Evolutionary conservation across 2,113 vertebrate species (phyloP), one percentile per base, ranked within the genome.

Genomic region (Oxygymnocypris stewartii): DNA sequence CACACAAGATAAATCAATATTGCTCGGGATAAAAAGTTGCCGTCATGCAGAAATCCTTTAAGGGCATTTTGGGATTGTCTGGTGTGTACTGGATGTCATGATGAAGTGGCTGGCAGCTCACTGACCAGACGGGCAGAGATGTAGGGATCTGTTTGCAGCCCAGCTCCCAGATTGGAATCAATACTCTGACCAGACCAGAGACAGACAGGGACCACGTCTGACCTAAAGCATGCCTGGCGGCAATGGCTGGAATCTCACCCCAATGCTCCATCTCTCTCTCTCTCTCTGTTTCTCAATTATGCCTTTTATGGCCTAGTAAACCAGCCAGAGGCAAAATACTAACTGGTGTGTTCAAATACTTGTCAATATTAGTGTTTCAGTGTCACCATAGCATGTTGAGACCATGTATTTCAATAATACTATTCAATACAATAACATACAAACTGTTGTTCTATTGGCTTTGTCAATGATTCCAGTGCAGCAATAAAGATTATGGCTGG

Each of bases 341-440:
- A 25, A 61, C 75, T 25, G 82, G 42, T 84, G 69, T 74, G 35
- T 75, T 37, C 20, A 84, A 84, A 74, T 84, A 74, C 69, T 40
- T 74, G 89, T 94, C 93, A 90, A 94, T 94, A 90, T 31, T 77
- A 90, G 78, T 85, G 89, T 93, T 91, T 93, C 91, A 89, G 89
- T 94, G 92, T 91, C 92, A 92, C 86, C 87, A 91, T 85, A 54
- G 73, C n/a, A 18, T 65, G 84, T 84, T 89, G 77, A 74, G 73
- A 25, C 28, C 67, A 74, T 82, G 47, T 31, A 81, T 40, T 87
- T 75, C 82, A 61, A 42, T 76, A 69, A 79, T 81, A 84, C 37
- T 73, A 65, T 78, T 42, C 57, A 54, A 44, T 49, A 69, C 25
- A 54, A 37, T 82, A 82, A 49, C 13, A 35, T 54, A 69, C 44